Conservation (phyloP, 2,797 vertebrate species). For the Lacerta agilis region DNA sequence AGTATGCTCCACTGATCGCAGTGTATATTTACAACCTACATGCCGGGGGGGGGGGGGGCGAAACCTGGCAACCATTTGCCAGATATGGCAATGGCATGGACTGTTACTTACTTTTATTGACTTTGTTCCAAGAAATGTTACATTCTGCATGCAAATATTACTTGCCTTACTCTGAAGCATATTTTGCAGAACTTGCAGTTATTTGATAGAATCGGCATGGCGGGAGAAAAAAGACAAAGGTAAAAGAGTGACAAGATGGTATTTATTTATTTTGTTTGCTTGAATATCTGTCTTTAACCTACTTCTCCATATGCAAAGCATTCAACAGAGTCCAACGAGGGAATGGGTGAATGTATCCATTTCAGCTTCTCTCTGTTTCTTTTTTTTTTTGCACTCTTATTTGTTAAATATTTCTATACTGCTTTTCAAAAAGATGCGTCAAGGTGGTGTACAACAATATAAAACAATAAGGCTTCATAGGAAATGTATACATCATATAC, state of each 20-base stretch:
- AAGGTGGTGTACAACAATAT: no score
- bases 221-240: not conserved
- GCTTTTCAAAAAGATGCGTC: no score
- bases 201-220: not conserved
- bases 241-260: not conserved
- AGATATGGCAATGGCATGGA: not conserved
- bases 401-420: no score
- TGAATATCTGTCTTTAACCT: no score
- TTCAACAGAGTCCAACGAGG: not conserved
- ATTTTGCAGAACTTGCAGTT: not conserved
- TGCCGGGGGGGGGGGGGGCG: not conserved
- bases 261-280: not conserved
- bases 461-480: no score
- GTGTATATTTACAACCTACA: not conserved
- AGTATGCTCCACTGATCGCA: not conserved
- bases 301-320: not conserved
- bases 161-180: not conserved
- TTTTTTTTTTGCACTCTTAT: no score
- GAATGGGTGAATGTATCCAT: no score
- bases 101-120: not conserved
- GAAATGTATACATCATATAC: no score
- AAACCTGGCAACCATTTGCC: not conserved
- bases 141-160: not conserved
- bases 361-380: no score
- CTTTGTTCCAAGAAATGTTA: not conserved